Base-by-base conservation (phyloP, 2,888 invertebrate genomes). In the Cotesia congregata region DNA sequence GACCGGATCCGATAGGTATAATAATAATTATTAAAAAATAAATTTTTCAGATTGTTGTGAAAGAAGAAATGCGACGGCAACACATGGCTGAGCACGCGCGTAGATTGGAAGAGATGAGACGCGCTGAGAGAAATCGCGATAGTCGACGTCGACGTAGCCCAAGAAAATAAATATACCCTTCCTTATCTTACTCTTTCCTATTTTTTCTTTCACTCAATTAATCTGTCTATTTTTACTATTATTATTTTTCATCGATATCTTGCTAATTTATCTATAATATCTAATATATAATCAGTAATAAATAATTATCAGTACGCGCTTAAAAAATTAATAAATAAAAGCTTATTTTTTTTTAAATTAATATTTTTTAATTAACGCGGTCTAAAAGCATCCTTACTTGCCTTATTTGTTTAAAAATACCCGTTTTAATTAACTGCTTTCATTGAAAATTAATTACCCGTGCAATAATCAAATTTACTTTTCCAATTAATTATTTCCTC, bases 31-130 rank as follows among this genome's bases (percentile, higher is more conserved):
- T 7, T n/a, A 17, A 5, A 62, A 64, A 38, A 62, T 15, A 71
- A 40, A 59, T n/a, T 71, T 73, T 90, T 50, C 88, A 97, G 97
- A 97, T 97, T 88, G 94, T 95, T 82, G 93, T 95, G 86, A 97
- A 97, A 90, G 97, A 97, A 91, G 95, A 96, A 89, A 94, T 95
- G 90, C 92, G 97, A 75, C 93, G 95, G 75, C 94, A 95, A 86
- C 94, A 96, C 84, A 95, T 97, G 93, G 95, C 95, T 71, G 96
- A 97, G 89, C 94, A 96, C 85, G 96, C 96, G 88, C 92, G 95
- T 76, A 92, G 94, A 83, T 90, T 95, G 88, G 94, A 94, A 90
- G 96, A 95, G 90, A 92, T 94, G 87, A 92, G 93, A 79, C 92
- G 92, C 83, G 90, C 91, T 60, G 91, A 89, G 78, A 86, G 88